A percentile compares a stretch with the other conserved stretches of the same genome.
phyloP scores from a whole-genome alignment of 2,113 vertebrate species.

The Callaeas wilsoni region DNA sequence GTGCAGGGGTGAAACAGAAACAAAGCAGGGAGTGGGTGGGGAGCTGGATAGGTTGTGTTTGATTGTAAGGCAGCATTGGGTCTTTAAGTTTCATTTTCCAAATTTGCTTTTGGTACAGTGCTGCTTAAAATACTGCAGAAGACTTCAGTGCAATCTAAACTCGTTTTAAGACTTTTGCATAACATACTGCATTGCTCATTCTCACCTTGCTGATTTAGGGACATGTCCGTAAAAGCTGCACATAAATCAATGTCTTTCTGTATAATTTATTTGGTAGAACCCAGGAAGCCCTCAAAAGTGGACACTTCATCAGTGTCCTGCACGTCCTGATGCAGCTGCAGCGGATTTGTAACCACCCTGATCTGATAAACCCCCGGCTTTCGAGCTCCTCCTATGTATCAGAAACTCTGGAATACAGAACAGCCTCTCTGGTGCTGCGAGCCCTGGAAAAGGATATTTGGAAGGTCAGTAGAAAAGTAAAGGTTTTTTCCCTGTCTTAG shows the following conservation, averaged over 20 bases:
- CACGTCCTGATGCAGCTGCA: slow-evolving; percentile 90
- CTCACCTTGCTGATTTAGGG: not conserved
- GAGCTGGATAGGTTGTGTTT: not conserved
- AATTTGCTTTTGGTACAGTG: not conserved
- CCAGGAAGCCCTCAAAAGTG: slow-evolving; percentile 88
- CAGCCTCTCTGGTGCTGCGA: slow-evolving; percentile 81
- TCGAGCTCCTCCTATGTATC: slow-evolving; percentile 76
- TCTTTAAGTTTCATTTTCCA: not conserved
- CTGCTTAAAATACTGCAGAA: not conserved
- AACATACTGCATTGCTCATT: not conserved
- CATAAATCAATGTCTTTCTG: not conserved
- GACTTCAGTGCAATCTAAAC: not conserved
- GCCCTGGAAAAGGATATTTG: slow-evolving; percentile 75
- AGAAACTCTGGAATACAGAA: slow-evolving; percentile 76
- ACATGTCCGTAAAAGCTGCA: not conserved
- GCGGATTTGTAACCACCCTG: slow-evolving; percentile 90
- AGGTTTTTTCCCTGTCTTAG: not conserved
- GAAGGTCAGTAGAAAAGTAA: slow-evolving; percentile 70
- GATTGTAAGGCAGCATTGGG: not conserved
- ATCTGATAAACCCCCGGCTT: slow-evolving; percentile 82
- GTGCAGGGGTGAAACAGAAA: not conserved
- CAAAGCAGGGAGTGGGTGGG: not conserved
- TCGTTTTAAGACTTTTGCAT: not conserved
- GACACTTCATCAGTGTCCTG: slow-evolving; percentile 91
- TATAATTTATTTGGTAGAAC: slow-evolving; percentile 65